A percentile compares a stretch with the other conserved stretches of the same genome.
Evolutionary conservation across 2,888 invertebrate species (phyloP).

Genomic region (Xylophagus ater): DNA sequence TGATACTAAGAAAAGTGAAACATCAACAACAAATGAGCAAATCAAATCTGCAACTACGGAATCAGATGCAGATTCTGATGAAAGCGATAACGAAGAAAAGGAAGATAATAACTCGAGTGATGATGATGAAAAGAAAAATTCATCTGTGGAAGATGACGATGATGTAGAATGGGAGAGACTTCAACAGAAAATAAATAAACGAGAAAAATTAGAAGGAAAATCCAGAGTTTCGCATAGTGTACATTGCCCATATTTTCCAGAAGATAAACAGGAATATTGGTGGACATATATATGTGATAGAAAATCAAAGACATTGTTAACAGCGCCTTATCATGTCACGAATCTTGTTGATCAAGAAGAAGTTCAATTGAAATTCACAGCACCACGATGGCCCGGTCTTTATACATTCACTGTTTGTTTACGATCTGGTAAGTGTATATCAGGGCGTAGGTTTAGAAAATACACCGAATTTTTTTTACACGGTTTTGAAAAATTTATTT

Average conservation of each 20-base stretch:
- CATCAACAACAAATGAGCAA: constrained; percentile 22
- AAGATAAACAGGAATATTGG: constrained; percentile 97
- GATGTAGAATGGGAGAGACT: constrained; percentile 88
- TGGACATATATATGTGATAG: constrained; percentile 98
- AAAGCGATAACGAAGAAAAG: constrained; percentile 43
- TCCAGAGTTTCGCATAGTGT: constrained; percentile 93
- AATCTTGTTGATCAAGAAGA: constrained; percentile 82
- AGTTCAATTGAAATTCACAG: constrained; percentile 91
- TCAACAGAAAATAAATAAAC: constrained; percentile 75
- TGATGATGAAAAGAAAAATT: constrained; percentile 51
- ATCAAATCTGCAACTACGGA: constrained; percentile 24
- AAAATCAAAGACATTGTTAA: constrained; percentile 80
- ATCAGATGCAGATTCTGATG: constrained; percentile 40
- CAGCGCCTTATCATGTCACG: constrained; percentile 88
- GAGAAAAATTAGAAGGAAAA: constrained; percentile 85
- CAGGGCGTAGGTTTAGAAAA: too few relatives aligned
- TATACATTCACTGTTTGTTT: constrained; percentile 90
- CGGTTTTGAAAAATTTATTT: too few relatives aligned
- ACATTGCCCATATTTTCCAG: constrained; percentile 92
- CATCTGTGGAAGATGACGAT: constrained; percentile 52
- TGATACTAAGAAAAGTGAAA: constrained; percentile 10
- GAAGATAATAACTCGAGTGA: constrained; percentile 40
- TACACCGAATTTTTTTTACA: too few relatives aligned
- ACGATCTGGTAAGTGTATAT: constrained; percentile 58
- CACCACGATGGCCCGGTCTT: constrained; percentile 85